Percentiles rank a stretch among this genome's conserved stretches.
Evolutionary conservation across 1,140 invertebrate species (phyloP).

Genomic region (Thaumetopoea pityocampa): DNA sequence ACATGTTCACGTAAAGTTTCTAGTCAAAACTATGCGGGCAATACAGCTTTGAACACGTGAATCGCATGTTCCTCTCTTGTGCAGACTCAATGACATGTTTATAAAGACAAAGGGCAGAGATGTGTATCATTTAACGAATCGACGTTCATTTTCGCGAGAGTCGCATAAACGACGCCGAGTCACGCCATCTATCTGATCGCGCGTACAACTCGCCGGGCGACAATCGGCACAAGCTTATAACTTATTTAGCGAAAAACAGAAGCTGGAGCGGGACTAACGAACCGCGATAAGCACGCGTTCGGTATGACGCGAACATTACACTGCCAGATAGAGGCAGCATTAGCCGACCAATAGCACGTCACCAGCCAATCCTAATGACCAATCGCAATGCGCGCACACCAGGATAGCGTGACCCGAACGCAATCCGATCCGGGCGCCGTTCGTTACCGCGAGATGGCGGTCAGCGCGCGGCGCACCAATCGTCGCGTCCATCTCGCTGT

Average conservation of each 20-base stretch:
- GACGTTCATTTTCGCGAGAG: slow-evolving; percentile 59
- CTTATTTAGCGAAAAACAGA: slow-evolving; percentile 71
- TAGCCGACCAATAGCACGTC: slow-evolving; percentile 60
- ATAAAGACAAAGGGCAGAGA: slow-evolving; percentile 69
- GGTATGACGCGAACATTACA: slow-evolving; percentile 66
- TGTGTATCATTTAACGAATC: slow-evolving; percentile 72
- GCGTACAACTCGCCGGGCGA: slow-evolving; percentile 53
- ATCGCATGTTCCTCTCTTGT: slow-evolving; percentile 52
- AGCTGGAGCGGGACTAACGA: slow-evolving; percentile 66
- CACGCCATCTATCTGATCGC: slow-evolving; percentile 73
- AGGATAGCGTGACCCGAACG: slow-evolving; percentile 74
- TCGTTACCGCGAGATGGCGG: slow-evolving; percentile 71
- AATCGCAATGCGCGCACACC: slow-evolving; percentile 58
- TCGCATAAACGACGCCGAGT: slow-evolving; percentile 69
- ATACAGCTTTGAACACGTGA: slow-evolving; percentile 43
- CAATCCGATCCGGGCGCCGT: slow-evolving; percentile 67
- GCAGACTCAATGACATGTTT: slow-evolving; percentile 60
- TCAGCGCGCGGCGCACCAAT: slow-evolving; percentile 56
- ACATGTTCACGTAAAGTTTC: slow-evolving; percentile 28
- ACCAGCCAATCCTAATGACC: slow-evolving; percentile 56
- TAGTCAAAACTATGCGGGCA: slow-evolving; percentile 56
- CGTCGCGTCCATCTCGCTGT: slow-evolving; percentile 73
- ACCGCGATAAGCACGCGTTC: slow-evolving; percentile 60
- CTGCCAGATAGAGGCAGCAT: slow-evolving; percentile 52
- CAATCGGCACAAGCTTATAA: slow-evolving; percentile 71